Evolutionary conservation across 2,797 vertebrate genomes (phyloP).

Genomic region (Brachyrhaphis roseni): DNA sequence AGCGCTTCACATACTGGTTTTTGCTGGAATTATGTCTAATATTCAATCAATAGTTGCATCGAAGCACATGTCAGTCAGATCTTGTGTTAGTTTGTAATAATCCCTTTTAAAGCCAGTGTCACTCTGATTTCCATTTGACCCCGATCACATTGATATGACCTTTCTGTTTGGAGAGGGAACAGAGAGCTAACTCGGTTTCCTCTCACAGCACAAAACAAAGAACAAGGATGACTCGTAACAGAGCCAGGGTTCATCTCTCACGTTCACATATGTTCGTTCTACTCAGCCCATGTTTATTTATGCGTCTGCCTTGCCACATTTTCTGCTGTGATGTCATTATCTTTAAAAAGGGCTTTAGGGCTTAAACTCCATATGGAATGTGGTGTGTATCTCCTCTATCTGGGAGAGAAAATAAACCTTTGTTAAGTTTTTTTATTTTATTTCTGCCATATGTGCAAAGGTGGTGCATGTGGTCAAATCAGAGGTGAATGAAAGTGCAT

Average conservation of each 20-base stretch:
- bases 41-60: background rate
- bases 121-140: background rate
- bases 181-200: background rate
- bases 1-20: background rate
- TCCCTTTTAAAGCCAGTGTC: background rate
- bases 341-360: slow-evolving; percentile 30
- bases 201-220: background rate
- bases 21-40: background rate
- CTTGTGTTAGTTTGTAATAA: background rate
- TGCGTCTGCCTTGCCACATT: slow-evolving; percentile 13
- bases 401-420: slow-evolving; percentile 57
- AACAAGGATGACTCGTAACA: background rate
- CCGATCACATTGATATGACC: background rate
- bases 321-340: slow-evolving; percentile 19
- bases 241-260: background rate
- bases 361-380: slow-evolving; percentile 32
- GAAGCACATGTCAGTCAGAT: background rate
- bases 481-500: slow-evolving; percentile 42
- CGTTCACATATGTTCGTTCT: background rate
- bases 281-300: slow-evolving; percentile 25
- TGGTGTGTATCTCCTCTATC: slow-evolving; percentile 46
- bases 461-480: slow-evolving; percentile 48
- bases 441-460: slow-evolving; percentile 37
- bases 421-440: slow-evolving; percentile 8
- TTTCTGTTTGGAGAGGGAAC: background rate